These are phyloP conservation scores for Sussaba pulchella DNA, from an alignment of 2,888 invertebrate species.

Conservation along the genomic window DNA sequence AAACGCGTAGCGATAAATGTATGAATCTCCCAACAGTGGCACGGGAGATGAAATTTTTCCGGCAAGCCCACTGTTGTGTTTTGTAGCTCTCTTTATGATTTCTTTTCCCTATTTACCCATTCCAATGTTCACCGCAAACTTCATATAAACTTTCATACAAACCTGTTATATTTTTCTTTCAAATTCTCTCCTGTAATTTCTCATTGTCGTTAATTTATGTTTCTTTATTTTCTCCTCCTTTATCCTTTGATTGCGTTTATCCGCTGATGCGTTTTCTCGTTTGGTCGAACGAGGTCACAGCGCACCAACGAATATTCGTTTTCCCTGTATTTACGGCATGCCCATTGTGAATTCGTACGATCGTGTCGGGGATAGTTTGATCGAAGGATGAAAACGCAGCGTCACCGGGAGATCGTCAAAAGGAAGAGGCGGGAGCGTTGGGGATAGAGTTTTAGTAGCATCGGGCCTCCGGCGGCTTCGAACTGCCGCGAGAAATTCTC, in stretches of 20 bases:
- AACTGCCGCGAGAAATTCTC: constrained; percentile 57
- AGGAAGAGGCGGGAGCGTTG: constrained; percentile 34
- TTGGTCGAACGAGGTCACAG: background rate
- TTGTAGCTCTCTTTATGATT: background rate
- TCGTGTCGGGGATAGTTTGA: constrained; percentile 26
- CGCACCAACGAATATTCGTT: constrained; percentile 4
- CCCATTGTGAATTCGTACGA: constrained; percentile 22
- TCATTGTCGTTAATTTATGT: background rate
- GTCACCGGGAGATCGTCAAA: background rate
- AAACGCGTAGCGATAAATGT: background rate
- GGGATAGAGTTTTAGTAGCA: constrained; percentile 56
- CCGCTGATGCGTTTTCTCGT: background rate
- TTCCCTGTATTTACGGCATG: background rate
- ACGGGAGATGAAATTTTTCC: background rate
- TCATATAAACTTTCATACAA: constrained; percentile 19
- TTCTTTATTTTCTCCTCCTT: background rate
- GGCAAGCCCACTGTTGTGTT: constrained; percentile 19
- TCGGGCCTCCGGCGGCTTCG: constrained; percentile 51
- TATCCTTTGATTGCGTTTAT: background rate
- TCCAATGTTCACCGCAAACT: background rate
- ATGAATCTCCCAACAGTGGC: background rate
- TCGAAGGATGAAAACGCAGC: background rate
- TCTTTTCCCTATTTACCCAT: constrained; percentile 16
- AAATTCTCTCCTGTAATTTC: background rate
- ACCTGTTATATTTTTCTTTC: constrained; percentile 7